Evolutionary conservation across 2,113 vertebrate genomes (phyloP).

Genomic region (Pandion haliaetus): DNA sequence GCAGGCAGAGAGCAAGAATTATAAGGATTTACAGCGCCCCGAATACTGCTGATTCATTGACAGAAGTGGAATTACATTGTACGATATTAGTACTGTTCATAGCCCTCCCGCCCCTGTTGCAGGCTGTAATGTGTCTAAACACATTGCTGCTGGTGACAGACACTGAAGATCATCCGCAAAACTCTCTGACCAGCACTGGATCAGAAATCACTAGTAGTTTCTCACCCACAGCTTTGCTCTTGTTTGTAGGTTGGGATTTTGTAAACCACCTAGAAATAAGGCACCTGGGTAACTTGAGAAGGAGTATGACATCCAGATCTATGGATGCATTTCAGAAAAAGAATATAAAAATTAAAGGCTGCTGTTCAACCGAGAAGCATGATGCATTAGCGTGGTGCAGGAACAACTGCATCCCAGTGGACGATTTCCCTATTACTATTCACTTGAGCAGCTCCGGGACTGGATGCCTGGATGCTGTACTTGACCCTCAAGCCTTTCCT

Average conservation of each 20-base stretch:
- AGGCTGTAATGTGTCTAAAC: neutral
- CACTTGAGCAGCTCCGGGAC: neutral
- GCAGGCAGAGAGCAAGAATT: neutral
- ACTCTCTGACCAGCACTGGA: neutral
- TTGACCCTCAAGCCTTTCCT: neutral
- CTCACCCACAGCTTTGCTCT: neutral
- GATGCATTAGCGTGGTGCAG: neutral
- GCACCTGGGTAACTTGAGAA: neutral
- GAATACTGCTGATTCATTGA: slow-evolving; percentile 11
- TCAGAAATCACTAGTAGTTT: neutral
- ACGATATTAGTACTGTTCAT: neutral
- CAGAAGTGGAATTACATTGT: neutral
- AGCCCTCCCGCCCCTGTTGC: neutral
- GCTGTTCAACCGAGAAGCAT: neutral
- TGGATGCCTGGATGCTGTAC: neutral
- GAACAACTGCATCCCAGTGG: neutral
- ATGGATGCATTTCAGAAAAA: neutral
- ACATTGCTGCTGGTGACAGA: neutral
- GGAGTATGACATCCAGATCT: neutral
- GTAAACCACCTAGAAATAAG: neutral
- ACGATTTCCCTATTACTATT: neutral
- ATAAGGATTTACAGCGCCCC: neutral
- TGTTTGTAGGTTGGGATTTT: neutral
- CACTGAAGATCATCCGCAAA: neutral
- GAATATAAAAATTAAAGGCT: neutral